Evolutionary conservation across 2,113 vertebrate species (phyloP), one percentile per base, ranked within the genome.

Genomic region (Tyto alba): DNA sequence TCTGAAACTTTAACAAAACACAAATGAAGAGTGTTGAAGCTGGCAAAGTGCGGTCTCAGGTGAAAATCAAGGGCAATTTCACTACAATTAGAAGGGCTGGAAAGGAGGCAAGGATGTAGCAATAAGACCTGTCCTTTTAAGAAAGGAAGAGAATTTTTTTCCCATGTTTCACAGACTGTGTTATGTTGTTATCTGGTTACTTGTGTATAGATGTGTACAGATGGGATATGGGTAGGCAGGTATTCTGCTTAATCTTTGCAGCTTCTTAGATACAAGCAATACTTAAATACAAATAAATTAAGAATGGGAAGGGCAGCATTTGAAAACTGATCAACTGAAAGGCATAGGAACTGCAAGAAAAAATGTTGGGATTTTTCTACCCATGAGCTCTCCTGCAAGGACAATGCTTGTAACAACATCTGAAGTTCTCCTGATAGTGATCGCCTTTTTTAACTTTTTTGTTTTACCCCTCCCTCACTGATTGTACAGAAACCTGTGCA

Each of bases 361-460:
- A 50, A 13, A 15, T 13, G 26, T 11, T 29, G 50, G 52, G 25
- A 68, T 38, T 41, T 47, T 34, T 86, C 69, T 87, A 41, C 13
- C 18, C 48, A 18, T 16, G 36, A 85, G 67, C 25, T 41, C 20
- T 59, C 29, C 43, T 69, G 11, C 32, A 85, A 60, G 34, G 13
- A 53, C 36, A 64, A 34, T 5, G 7, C 25, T 78, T 30, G n/a
- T 1, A 26, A 6, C 4, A 41, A 53, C 26, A 93, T 19, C 9
- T 48, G 26, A 86, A 87, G 26, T 17, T 84, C 47, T 21, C 14
- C 30, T 40, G 41, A 34, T 69, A 75, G 10, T 6, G 30, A 85
- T 9, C 5, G 2, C 9, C 10, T 27, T 80, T 66, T 63, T 34
- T 19, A 3, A 2, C 4, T 19, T 0, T 2, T 9, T 32, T n/a